Base-by-base conservation (phyloP, 2,113 vertebrate genomes). In the Ranitomeya variabilis region DNA sequence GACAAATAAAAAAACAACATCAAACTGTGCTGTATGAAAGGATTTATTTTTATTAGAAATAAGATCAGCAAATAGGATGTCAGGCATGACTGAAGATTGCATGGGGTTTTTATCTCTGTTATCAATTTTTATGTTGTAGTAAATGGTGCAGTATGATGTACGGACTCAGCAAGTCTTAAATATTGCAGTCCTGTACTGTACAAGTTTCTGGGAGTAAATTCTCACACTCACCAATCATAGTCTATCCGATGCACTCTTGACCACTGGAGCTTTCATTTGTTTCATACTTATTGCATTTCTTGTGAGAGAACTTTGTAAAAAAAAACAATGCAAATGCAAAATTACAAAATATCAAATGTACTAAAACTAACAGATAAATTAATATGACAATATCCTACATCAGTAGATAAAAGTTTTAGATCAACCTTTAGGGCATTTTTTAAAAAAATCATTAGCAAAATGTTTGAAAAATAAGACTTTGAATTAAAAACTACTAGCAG, bases 11-110 rank as follows among this genome's bases (percentile, higher is more conserved):
- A 69, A 69, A 76, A 45, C 45, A 78, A 13, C 76, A 54, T 78
- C 45, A 78, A 78, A n/a, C 76, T 52, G 51, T 19, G 51, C 45
- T 1, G 51, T 54, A 78, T n/a, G 76, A 54, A 54, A 78, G 76
- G 76, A 78, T 78, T 78, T 78, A 78, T 78, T 78, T 78, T 52
- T 78, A 78, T 54, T 78, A 78, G 76, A 78, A 78, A 54, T 78
- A 54, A 51, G 51, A 78, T 52, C 76, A 78, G 76, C 51, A 78
- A 78, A 78, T 78, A 54, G 76, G 76, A 78, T 78, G 76, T 78
- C 76, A 78, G 76, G 76, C 51, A 78, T 78, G 76, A 78, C 76
- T 78, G 76, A 78, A n/a, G 51, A 78, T 78, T 54, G 45, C 76
- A 78, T 78, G 45, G 76, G 76, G 76, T 21, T 78, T 78, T 78